Evolutionary conservation across 2,797 vertebrate genomes (phyloP).

Genomic region (Neopelma chrysocephalum): DNA sequence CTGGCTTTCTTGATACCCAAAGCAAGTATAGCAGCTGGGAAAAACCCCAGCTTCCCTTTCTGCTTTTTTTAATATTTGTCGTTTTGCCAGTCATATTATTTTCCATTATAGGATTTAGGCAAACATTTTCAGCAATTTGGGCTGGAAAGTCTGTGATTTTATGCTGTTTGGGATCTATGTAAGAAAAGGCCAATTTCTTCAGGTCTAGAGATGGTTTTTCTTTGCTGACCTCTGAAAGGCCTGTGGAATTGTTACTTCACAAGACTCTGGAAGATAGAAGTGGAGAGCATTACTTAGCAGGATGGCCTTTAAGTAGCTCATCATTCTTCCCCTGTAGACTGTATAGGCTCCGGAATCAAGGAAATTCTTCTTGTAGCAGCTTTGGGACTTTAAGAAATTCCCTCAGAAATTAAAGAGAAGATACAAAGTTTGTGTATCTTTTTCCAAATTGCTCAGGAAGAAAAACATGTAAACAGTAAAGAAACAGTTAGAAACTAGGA

Average conservation of each 20-base stretch:
- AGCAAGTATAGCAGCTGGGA: neutral
- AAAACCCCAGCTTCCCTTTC: neutral
- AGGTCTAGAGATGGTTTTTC: neutral
- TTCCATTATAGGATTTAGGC: neutral
- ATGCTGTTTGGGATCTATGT: neutral
- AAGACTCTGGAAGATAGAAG: neutral
- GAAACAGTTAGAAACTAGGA: neutral
- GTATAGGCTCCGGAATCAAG: neutral
- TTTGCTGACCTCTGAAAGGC: neutral
- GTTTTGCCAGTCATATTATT: neutral
- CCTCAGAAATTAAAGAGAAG: neutral
- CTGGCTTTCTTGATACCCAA: neutral
- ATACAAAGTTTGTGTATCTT: neutral
- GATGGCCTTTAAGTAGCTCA: neutral
- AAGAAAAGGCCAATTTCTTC: neutral
- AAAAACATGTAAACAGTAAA: neutral
- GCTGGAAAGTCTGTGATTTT: neutral
- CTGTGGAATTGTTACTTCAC: neutral
- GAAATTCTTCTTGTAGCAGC: neutral
- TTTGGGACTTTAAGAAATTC: neutral
- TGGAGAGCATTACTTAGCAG: neutral
- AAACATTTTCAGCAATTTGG: neutral
- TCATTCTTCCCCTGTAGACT: neutral
- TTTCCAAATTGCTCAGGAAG: neutral
- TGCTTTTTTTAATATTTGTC: neutral